Evolutionary conservation across 2,797 vertebrate species (phyloP), one percentile per base, ranked within the genome.

Genomic region (Eremophila alpestris): DNA sequence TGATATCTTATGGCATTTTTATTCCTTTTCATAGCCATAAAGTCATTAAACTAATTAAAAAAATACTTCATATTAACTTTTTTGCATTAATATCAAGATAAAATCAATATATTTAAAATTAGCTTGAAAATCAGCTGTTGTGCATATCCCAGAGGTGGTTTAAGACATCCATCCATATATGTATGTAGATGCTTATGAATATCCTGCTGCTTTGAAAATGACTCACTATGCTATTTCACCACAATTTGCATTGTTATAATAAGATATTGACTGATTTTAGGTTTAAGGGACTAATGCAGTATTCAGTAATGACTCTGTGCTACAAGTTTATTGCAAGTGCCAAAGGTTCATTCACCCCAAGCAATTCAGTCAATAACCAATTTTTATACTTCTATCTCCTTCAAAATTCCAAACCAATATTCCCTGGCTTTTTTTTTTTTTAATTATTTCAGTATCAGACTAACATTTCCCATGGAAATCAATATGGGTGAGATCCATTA

Each of bases 211-310:
- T 97, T 98, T 97, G 97, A 98, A 97, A 98, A 97, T 97, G 97
- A 98, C 98, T 98, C 93, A 90, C 97, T 97, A 96, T 98, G 97
- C 98, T 98, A 98, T 98, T 98, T 98, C 97, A 98, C 97, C 98
- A 98, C 98, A 98, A 99, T 99, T 98, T 99, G 98, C 98, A 99
- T 99, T 98, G 98, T 98, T 99, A 98, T 99, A 99, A 99, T 99
- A 99, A 98, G 98, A 98, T 99, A 99, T 99, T 98, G 99, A 99
- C 98, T 98, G 98, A 98, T 98, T 98, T 98, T 98, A 98, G 98
- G 98, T 99, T 99, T 98, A 99, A 98, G 97, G 98, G 98, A 98
- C 98, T 98, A 98, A 98, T 40, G 97, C 97, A 96, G 98, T 98
- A 98, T 97, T 98, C 98, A 96, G 98, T 98, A 99, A 99, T 99